Base-by-base conservation (phyloP, 2,888 invertebrate species). In the Hyalella azteca region DNA sequence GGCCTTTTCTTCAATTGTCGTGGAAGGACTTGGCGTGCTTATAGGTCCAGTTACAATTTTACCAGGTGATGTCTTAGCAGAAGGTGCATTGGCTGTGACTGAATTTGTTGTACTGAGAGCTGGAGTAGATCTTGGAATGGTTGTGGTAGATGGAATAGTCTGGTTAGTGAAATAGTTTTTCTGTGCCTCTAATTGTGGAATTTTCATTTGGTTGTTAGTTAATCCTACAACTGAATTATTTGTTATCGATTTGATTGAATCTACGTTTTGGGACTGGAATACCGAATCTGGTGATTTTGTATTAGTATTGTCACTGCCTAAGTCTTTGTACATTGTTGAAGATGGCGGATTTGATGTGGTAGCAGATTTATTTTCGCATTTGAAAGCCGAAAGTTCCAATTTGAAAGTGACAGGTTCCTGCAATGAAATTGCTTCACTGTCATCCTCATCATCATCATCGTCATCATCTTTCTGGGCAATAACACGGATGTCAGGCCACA, bases 401-500 rank as follows among this genome's bases (percentile, higher is more conserved):
- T 73, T 73, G n/a, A 79, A 73, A n/a, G 66, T 73, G 9, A 79
- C 7, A 7, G 66, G 66, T 40, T 45, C 79, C 5, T 60, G 66
- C 19, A 73, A 15, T 7, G 79, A 50, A 19, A 73, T 26, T 13
- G 60, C 66, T 15, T 73, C 79, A 41, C 66, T 78, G 40, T 78
- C 66, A 66, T 73, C 66, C 40, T 79, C 79, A 29, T 49, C 45
- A 32, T 36, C 39, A 36, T 49, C 73, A 50, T 48, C 50, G 19
- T 39, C 73, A 13, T 81, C 73, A 29, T 81, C 79, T 15, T 60
- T 81, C 36, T 81, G 81, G 29, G 84, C 78, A 15, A 78, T 78
- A 26, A 81, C 82, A 29, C 82, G 80, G 39, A 84, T 77, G 39
- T 84, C 84, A 26, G 84, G 84, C 84, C 84, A 84, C 19, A 81